Evolutionary conservation across 2,797 vertebrate species (phyloP), one percentile per base, ranked within the genome.

Genomic region (Clarias pachynema): DNA sequence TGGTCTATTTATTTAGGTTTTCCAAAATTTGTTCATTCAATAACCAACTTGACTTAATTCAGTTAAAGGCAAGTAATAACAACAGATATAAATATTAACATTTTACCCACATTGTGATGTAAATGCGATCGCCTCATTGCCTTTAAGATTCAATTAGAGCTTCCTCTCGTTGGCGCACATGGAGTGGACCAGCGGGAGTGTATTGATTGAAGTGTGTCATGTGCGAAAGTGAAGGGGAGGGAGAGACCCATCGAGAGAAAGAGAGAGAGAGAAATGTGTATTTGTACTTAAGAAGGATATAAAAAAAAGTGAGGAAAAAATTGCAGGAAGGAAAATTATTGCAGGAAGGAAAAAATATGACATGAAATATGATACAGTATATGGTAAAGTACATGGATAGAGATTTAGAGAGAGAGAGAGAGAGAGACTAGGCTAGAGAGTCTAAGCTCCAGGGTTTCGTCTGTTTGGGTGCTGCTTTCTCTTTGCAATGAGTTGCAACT

Each of bases 401-500:
- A 94, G 94, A 85, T 20, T 57, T 60, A 66, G 79, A 78, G 62
- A 84, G 70, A 95, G 94, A 86, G 72, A 75, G 34, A 91, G 93
- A 94, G 93, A 94, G 94, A 75, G 74, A 82, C 84, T 80, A 84
- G 84, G 10, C 44, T 44, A 81, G 68, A 82, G 84, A 81, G 86
- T 89, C 90, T 88, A 95, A 96, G 96, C 96, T 97, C 95, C 91
- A 92, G 96, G 97, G 97, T 97, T 97, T 98, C 95, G 96, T 97
- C 97, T 97, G 97, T 96, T 90, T 92, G 95, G 96, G 96, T 97
- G 93, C 83, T 77, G 91, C 96, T 96, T 97, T 96, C 95, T 96
- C 95, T 94, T 95, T 95, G 93, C 96, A 92, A 97, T 96, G 97
- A 97, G 97, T 97, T 97, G 97, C 97, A 97, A 98, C 97, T 98